These are phyloP conservation scores for Caenorhabditis elegans DNA, from an alignment of 1,140 invertebrate species.

Conservation along the genomic window WBcel235 BX284602.5:10149001-10149500, in stretches of 20 bases:
- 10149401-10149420: not conserved
- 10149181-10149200: conserved; percentile 22
- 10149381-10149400: no score
- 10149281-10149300: not conserved
- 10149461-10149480: no score
- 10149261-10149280: no score
- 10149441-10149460: conserved; percentile 3
- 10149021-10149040: not conserved
- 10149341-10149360: not conserved
- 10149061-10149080: no score
- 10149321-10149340: not conserved
- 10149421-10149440: conserved; percentile 3
- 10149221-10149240: conserved; percentile 16
- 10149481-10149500: no score
- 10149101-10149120: no score
- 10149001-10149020: not conserved
- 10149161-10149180: conserved; percentile 9
- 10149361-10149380: no score
- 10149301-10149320: not conserved
- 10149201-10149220: not conserved
- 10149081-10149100: no score
- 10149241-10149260: not conserved
- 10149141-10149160: no score
- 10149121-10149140: no score
- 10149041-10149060: no score